Evolutionary conservation across 2,888 invertebrate species (phyloP).

Genomic region (Netelia fuscicornis): DNA sequence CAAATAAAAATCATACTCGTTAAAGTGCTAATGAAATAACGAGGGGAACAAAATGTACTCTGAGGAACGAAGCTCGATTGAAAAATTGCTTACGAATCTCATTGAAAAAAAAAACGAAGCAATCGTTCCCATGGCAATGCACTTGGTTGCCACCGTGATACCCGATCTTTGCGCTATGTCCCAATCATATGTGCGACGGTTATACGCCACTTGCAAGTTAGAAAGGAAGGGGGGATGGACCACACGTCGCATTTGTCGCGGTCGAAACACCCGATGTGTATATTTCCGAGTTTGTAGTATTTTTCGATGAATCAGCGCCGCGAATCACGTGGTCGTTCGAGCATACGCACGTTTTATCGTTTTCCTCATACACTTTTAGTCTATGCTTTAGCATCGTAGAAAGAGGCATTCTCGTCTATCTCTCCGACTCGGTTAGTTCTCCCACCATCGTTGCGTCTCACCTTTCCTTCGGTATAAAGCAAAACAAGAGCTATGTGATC

Average conservation of each 20-base stretch:
- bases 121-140: slow-evolving; percentile 16
- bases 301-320: slow-evolving; percentile 49
- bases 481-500: background rate
- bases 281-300: slow-evolving; percentile 11
- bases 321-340: slow-evolving; percentile 37
- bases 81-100: slow-evolving; percentile 8
- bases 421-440: background rate
- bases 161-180: background rate
- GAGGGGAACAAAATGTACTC: background rate
- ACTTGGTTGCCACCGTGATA: background rate
- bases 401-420: slow-evolving; percentile 4
- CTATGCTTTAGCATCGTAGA: slow-evolving; percentile 41
- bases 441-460: background rate
- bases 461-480: background rate
- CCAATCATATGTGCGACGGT: background rate
- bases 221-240: background rate
- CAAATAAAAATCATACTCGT: slow-evolving; percentile 39
- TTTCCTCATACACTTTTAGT: slow-evolving; percentile 43
- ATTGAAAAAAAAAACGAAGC: background rate
- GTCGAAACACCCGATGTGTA: background rate
- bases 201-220: background rate
- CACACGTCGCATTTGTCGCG: background rate
- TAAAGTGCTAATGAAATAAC: background rate
- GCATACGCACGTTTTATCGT: background rate
- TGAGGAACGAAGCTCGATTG: background rate